Evolutionary conservation across 2,113 vertebrate species (phyloP).

Genomic region (Psammodynastes pulverulentus): DNA sequence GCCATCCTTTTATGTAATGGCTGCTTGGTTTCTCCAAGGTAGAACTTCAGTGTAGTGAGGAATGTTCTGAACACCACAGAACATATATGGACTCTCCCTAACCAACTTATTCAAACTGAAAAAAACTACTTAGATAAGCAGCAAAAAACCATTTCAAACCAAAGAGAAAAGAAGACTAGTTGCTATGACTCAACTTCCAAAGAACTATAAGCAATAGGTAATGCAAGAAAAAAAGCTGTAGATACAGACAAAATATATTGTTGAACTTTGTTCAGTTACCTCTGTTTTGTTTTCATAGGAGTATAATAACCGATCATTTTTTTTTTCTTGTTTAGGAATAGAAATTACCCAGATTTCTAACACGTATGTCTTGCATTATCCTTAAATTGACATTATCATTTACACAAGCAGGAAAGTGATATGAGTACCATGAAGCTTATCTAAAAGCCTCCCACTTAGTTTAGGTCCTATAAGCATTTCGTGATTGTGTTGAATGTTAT

Average conservation of each 20-base stretch:
- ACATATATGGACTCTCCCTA: background rate
- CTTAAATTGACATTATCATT: background rate
- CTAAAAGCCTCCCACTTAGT: slow-evolving; percentile 19
- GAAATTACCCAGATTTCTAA: background rate
- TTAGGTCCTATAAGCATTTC: slow-evolving; percentile 56
- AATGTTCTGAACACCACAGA: no score
- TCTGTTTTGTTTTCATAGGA: background rate
- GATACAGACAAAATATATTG: background rate
- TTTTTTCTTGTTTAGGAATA: slow-evolving; percentile 10
- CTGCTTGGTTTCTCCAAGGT: no score
- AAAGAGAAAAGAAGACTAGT: background rate
- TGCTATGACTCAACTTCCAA: background rate
- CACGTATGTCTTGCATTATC: background rate
- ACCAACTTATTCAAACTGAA: background rate
- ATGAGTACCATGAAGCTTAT: slow-evolving; percentile 37
- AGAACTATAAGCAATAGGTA: background rate
- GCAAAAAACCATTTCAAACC: background rate
- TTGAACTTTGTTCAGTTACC: background rate
- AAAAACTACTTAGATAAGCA: background rate
- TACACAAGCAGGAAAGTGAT: slow-evolving; percentile 14
- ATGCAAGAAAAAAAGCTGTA: background rate
- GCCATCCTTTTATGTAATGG: no score
- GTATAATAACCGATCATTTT: slow-evolving; percentile 28
- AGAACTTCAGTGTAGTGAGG: no score
- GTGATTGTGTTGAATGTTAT: slow-evolving; percentile 54